Base-by-base conservation (phyloP, 2,113 vertebrate genomes). In the Cichladusa arquata region DNA sequence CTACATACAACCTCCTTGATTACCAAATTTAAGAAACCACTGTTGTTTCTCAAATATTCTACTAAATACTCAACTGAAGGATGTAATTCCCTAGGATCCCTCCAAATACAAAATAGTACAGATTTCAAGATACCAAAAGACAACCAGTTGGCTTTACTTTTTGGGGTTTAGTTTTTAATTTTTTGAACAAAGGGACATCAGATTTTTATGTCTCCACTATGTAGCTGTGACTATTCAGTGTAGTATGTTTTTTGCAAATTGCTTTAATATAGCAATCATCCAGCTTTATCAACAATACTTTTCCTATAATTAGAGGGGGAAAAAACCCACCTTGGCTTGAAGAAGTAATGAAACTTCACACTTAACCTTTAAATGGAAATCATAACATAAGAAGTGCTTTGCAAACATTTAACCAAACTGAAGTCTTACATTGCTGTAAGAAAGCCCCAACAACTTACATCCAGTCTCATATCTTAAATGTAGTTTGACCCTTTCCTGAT, bases 201-300 rank as follows among this genome's bases (percentile, higher is more conserved):
- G 38, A 25, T 44, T 91, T 95, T 93, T 57, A 53, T 11, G 28
- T 81, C 86, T 91, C 47, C n/a, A 54, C 0, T 1, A 33, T 78
- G 29, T 80, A 86, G 80, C 53, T 88, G 66, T 69, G 40, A 81
- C 33, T 86, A 14, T 51, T 86, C 72, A 64, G 15, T 12, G 6
- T 17, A 78, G 44, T 14, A 51, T 0, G 5, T 22, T 24, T 79
- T 86, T 50, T 76, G 53, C 28, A 91, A 94, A 78, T 79, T 81
- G 77, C 79, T 84, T 84, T 81, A 95, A 91, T 45, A 74, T 4
- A 84, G 72, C 57, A 89, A 92, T 93, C 93, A 95, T 53, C 29
- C 60, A 64, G 29, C 48, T 89, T 86, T 38, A 83, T 19, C 87
- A 71, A 65, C 1, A 8, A 88, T n/a, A 88, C n/a, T 40, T 88